phyloP scores from a whole-genome alignment of 2,797 vertebrate species.

The Philypnodon macrostomus region DNA sequence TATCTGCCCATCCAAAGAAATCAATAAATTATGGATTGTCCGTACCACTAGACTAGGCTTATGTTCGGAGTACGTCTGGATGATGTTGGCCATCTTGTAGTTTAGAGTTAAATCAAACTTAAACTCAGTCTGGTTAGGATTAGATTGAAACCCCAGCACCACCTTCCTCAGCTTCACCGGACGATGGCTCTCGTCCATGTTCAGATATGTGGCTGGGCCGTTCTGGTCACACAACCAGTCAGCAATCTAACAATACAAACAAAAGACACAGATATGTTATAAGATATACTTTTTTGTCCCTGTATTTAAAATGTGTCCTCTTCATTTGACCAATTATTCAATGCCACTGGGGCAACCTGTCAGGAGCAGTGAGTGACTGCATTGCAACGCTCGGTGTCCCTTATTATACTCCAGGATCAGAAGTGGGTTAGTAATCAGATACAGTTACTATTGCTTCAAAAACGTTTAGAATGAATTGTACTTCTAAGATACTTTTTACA shows the following conservation, averaged over 20 bases:
- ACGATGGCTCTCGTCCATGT: constrained; percentile 91
- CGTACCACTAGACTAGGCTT: constrained; percentile 93
- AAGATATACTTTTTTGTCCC: too few species aligned
- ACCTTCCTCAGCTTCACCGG: constrained; percentile 95
- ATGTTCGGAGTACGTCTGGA: constrained; percentile 92
- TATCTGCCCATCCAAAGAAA: neutral
- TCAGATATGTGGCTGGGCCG: constrained; percentile 84
- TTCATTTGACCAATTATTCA: too few species aligned
- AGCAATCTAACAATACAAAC: constrained; percentile 76
- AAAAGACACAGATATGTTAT: constrained; percentile 1
- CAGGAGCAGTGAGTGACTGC: too few species aligned
- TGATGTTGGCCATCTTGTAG: constrained; percentile 91
- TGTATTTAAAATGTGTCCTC: too few species aligned
- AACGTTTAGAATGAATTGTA: too few species aligned
- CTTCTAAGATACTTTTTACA: too few species aligned
- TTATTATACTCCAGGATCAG: too few species aligned
- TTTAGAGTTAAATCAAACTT: constrained; percentile 95
- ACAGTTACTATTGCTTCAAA: too few species aligned
- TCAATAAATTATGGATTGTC: neutral
- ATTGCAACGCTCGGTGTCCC: too few species aligned
- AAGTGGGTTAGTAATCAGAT: too few species aligned
- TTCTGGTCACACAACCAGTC: constrained; percentile 90
- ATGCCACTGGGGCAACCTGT: too few species aligned
- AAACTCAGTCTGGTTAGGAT: constrained; percentile 88
- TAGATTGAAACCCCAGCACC: constrained; percentile 91